Percentiles rank a stretch among this genome's conserved stretches.
phyloP scores from a whole-genome alignment of 2,888 invertebrate species.

The Minunthozetes semirufus region DNA sequence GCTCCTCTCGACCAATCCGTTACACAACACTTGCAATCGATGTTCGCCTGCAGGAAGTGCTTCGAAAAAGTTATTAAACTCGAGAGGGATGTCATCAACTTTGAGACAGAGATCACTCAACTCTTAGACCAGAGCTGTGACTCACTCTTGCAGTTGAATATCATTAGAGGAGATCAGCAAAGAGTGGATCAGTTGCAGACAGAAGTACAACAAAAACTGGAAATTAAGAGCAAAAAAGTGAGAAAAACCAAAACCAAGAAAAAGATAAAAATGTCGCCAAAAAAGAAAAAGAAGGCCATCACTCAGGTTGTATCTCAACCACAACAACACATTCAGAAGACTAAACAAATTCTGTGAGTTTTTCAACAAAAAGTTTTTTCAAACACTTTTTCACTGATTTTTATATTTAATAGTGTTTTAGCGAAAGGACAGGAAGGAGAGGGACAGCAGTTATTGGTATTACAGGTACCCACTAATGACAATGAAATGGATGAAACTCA shows the following conservation, averaged over 20 bases:
- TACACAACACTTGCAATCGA: constrained; percentile 13
- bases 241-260: constrained; percentile 14
- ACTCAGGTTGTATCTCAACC: background rate
- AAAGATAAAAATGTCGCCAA: constrained; percentile 4
- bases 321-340: constrained; percentile 18
- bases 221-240: background rate
- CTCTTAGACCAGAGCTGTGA: constrained; percentile 19
- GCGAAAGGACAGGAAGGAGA: constrained; percentile 11
- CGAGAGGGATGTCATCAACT: constrained; percentile 13
- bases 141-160: background rate
- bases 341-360: constrained; percentile 26
- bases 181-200: constrained; percentile 8
- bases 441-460: background rate
- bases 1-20: background rate
- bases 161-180: background rate
- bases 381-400: background rate
- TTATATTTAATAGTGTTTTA: background rate
- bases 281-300: constrained; percentile 11
- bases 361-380: background rate
- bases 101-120: background rate
- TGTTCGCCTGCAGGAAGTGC: constrained; percentile 22
- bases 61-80: constrained; percentile 25
- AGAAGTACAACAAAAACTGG: background rate
- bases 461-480: constrained; percentile 14
- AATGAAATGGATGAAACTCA: background rate